Evolutionary conservation across 92 coral and sea anemone genomes (phyloP).

Genomic region (Micromussa lordhowensis): DNA sequence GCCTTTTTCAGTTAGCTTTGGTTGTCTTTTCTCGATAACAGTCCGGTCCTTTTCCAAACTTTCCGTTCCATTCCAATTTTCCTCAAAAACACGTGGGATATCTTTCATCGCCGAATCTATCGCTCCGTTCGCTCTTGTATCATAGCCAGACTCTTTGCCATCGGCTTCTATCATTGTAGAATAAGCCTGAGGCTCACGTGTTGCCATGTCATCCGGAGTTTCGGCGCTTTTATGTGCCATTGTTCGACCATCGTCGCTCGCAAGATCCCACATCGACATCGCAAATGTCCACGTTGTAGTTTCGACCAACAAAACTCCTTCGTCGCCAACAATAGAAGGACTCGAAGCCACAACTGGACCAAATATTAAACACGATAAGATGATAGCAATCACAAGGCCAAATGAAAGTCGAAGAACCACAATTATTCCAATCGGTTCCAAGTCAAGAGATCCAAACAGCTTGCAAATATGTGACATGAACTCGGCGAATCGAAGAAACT

Average conservation of each 20-base stretch:
- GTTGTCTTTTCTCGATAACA: conserved; percentile 21
- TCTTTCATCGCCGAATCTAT: neutral
- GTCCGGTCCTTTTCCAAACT: neutral
- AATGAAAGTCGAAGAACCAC: too few relatives aligned
- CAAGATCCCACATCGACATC: neutral
- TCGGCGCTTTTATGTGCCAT: neutral
- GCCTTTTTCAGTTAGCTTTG: conserved; percentile 33
- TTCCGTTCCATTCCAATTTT: conserved; percentile 6
- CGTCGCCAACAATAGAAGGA: too few relatives aligned
- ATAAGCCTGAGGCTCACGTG: conserved; percentile 4
- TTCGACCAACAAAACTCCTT: too few relatives aligned
- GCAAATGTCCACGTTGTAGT: neutral
- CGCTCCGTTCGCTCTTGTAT: neutral
- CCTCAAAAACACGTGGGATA: neutral
- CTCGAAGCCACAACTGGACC: too few relatives aligned
- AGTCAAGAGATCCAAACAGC: too few relatives aligned
- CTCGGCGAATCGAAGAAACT: too few relatives aligned
- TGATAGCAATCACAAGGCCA: too few relatives aligned
- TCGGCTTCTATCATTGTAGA: neutral
- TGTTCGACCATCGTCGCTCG: neutral
- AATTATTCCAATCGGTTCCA: too few relatives aligned
- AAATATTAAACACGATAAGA: too few relatives aligned
- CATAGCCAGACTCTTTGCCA: neutral
- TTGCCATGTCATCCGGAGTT: neutral
- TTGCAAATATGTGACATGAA: too few relatives aligned